Evolutionary conservation across 1,140 invertebrate species (phyloP).

Genomic region (Pomacea maculata): DNA sequence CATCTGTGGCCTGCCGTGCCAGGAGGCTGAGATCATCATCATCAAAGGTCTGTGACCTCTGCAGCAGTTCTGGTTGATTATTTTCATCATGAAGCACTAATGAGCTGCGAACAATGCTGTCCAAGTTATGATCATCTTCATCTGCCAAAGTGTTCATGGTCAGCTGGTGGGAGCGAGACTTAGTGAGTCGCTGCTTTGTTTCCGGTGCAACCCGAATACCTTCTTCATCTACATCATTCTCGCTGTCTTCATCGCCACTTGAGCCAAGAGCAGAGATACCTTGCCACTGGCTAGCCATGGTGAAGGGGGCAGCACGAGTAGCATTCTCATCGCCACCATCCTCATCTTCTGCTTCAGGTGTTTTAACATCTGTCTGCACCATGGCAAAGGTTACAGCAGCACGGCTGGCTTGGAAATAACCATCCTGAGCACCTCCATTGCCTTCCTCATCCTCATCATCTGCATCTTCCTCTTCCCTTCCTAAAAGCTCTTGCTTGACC

Average conservation of each 20-base stretch:
- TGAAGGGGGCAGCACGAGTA: slow-evolving; percentile 61
- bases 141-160: slow-evolving; percentile 53
- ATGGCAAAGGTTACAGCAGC: slow-evolving; percentile 55
- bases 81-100: slow-evolving; percentile 52
- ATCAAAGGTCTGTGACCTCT: slow-evolving; percentile 51
- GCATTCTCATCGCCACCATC: slow-evolving; percentile 61
- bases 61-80: slow-evolving; percentile 39
- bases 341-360: slow-evolving; percentile 44
- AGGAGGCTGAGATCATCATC: slow-evolving; percentile 38
- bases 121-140: slow-evolving; percentile 54
- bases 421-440: slow-evolving; percentile 35
- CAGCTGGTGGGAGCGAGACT: slow-evolving; percentile 33
- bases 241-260: slow-evolving; percentile 48
- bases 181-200: slow-evolving; percentile 35
- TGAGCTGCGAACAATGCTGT: slow-evolving; percentile 54
- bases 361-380: slow-evolving; percentile 59
- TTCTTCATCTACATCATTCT: slow-evolving; percentile 40
- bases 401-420: slow-evolving; percentile 40
- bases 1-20: not conserved
- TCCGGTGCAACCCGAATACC: slow-evolving; percentile 40
- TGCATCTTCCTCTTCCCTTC: slow-evolving; percentile 23
- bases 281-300: slow-evolving; percentile 62
- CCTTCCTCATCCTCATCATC: slow-evolving; percentile 32
- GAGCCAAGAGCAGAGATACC: slow-evolving; percentile 55
- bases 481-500: too few species aligned